Evolutionary conservation across 2,113 vertebrate genomes (phyloP).

Genomic region (Sapajus apella): DNA sequence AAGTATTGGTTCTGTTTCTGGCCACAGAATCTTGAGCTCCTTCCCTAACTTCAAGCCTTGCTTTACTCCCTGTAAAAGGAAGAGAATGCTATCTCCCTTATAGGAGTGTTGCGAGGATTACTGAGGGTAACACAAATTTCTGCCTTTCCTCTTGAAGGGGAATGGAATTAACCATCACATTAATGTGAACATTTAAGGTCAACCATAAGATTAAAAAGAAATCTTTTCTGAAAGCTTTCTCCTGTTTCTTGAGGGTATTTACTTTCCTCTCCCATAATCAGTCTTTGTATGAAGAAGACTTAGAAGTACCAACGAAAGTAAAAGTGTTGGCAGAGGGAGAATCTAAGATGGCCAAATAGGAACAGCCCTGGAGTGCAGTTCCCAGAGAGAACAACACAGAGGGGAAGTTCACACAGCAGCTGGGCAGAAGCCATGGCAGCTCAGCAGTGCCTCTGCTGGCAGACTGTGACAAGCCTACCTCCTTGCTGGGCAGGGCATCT

Average conservation of each 20-base stretch:
- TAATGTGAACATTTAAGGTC: neutral
- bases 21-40: neutral
- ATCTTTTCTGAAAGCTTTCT: neutral
- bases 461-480: no score
- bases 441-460: no score
- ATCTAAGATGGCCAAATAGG: no score
- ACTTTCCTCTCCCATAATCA: neutral
- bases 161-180: neutral
- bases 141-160: neutral
- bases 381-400: no score
- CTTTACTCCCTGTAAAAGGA: neutral
- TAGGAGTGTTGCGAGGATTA: neutral
- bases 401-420: no score
- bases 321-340: neutral
- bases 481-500: no score
- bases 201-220: neutral
- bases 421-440: no score
- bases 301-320: neutral
- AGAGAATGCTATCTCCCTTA: neutral
- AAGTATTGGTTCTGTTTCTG: neutral
- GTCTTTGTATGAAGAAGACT: neutral
- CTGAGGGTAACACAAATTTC: neutral
- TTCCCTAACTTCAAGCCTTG: neutral
- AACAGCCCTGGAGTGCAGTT: no score
- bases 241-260: neutral